Base-by-base conservation (phyloP, 2,888 invertebrate genomes). In the Mamestra brassicae region DNA sequence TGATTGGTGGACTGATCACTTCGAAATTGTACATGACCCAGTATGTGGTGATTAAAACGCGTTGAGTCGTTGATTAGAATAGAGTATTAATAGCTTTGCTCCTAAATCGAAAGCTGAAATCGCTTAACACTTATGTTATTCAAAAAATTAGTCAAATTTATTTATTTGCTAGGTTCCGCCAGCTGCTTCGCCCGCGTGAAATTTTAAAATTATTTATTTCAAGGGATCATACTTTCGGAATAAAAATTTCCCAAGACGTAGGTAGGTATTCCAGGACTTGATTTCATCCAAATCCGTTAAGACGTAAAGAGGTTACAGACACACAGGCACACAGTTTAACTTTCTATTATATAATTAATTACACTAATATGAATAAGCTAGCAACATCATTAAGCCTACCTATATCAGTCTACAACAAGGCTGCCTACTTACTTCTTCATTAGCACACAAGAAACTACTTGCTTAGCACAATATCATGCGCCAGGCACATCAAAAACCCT, bases 1-100 rank as follows among this genome's bases (percentile, higher is more conserved):
- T 81, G 84, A 89, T 88, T 86, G 83, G 71, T 71, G 66, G 66
- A 76, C 70, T 78, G 81, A 83, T 85, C 81, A 83, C 76, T 87
- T 86, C 69, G 83, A 78, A 84, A 82, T 66, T 71, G 74, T 68
- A 83, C 71, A 72, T 71, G 68, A 84, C 63, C 68, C 57, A 78
- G 65, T 78, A 72, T 57, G 58, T 52, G 60, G 52, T 78, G 57
- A 73, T 69, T 83, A 73, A 72, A 83, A 72, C 34, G 36, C 57
- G n/a, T 26, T 66, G 57, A 77, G 42, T 60, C 26, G 26, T 72
- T 63, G 52, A 63, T 80, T 72, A 47, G 62, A 8, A 36, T 50
- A 50, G 45, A 57, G 17, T 26, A 26, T 26, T 26, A 52, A 45
- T 45, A 17, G 5, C 36, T 47, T 79, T 36, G 55, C 54, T 17